Evolutionary conservation across 2,797 vertebrate species (phyloP).

Genomic region (Thaleichthys pacificus): DNA sequence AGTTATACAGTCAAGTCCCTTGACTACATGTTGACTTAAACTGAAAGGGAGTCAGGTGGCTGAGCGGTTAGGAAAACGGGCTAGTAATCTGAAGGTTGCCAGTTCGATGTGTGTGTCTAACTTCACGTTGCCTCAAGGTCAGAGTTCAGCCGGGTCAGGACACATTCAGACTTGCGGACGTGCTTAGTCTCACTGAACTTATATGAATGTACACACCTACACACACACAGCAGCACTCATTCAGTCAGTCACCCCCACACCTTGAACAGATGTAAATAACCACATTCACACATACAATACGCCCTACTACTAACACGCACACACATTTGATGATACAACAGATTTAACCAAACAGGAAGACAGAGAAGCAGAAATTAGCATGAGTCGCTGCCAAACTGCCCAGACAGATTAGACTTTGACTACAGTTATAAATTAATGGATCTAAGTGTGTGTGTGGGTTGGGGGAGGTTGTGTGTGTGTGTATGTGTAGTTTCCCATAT

Average conservation of each 20-base stretch:
- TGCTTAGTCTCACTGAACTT: slow-evolving; percentile 12
- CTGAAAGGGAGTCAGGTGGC: too few species aligned
- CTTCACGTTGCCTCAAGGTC: background rate
- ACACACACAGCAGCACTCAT: background rate
- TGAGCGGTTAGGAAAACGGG: too few species aligned
- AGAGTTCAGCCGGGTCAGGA: slow-evolving; percentile 13
- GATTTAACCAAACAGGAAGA: slow-evolving; percentile 39
- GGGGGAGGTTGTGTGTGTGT: background rate
- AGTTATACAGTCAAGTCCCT: background rate
- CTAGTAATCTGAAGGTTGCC: too few species aligned
- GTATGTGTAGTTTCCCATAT: background rate
- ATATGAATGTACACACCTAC: background rate
- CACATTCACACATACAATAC: background rate
- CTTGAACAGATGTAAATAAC: background rate
- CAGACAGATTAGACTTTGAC: slow-evolving; percentile 23
- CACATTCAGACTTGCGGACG: slow-evolving; percentile 35
- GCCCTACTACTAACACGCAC: background rate
- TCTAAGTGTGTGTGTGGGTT: too few species aligned
- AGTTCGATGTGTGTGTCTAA: too few species aligned
- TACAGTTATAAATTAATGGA: background rate
- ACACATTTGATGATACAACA: slow-evolving; percentile 12
- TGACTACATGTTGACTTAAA: slow-evolving; percentile 4
- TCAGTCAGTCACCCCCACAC: slow-evolving; percentile 32
- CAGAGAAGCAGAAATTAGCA: slow-evolving; percentile 3
- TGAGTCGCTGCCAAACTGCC: slow-evolving; percentile 2